Percentiles rank a stretch among this genome's conserved stretches.
Evolutionary conservation across 2,888 invertebrate species (phyloP).

Genomic region (Pardosa pseudoannulata): DNA sequence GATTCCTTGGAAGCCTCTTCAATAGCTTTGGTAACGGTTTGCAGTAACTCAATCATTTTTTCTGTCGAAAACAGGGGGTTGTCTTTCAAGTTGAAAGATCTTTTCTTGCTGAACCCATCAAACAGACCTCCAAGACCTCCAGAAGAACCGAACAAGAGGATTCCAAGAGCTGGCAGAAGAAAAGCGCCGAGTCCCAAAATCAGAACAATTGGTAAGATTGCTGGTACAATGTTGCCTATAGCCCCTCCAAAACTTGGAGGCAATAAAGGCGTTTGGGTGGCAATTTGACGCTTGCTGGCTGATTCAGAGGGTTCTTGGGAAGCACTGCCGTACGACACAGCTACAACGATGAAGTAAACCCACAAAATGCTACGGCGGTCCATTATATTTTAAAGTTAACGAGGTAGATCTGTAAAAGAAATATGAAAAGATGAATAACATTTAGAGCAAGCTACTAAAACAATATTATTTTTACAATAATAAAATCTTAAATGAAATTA

Average conservation of each 20-base stretch:
- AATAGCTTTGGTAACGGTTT: constrained; percentile 56
- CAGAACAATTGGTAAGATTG: constrained; percentile 40
- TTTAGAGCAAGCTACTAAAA: no score
- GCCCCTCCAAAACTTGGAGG: constrained; percentile 24
- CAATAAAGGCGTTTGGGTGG: constrained; percentile 30
- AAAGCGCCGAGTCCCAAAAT: constrained; percentile 46
- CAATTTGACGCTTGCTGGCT: constrained; percentile 24
- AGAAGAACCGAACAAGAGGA: constrained; percentile 38
- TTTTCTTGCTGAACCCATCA: constrained; percentile 48
- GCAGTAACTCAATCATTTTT: constrained; percentile 41
- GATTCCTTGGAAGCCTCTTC: constrained; percentile 51
- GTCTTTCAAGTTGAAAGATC: neutral
- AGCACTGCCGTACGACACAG: neutral
- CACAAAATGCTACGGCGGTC: no score
- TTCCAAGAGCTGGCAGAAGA: constrained; percentile 40
- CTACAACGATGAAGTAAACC: no score
- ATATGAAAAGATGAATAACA: no score
- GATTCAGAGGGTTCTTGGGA: neutral
- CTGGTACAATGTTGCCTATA: constrained; percentile 34
- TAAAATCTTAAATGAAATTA: no score
- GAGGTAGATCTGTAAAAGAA: no score
- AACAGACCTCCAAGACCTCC: constrained; percentile 39
- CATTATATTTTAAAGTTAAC: no score
- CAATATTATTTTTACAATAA: no score
- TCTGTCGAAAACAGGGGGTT: constrained; percentile 39